phyloP scores from a whole-genome alignment of 2,888 invertebrate genomes.

The Eudemis profundana region DNA sequence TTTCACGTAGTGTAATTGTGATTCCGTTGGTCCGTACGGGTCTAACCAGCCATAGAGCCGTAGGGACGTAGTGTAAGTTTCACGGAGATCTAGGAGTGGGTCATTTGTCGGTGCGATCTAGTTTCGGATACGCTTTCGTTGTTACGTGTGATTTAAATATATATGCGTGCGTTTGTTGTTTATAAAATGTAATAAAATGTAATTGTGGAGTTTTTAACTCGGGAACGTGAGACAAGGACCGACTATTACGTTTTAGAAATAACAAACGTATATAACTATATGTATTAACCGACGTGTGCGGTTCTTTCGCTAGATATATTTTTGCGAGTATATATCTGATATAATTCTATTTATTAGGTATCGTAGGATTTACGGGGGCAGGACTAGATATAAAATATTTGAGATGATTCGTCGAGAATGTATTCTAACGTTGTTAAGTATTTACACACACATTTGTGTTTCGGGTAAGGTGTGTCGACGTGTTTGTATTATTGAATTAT shows the following conservation, averaged over 20 bases:
- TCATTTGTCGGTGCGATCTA: slow-evolving; percentile 41
- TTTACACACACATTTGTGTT: slow-evolving; percentile 71
- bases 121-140: slow-evolving; percentile 75
- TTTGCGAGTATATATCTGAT: slow-evolving; percentile 67
- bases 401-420: slow-evolving; percentile 61
- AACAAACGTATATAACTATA: slow-evolving; percentile 49
- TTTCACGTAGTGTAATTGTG: slow-evolving; percentile 51
- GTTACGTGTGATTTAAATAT: slow-evolving; percentile 77
- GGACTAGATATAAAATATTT: slow-evolving; percentile 59
- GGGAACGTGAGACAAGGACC: not conserved
- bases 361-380: slow-evolving; percentile 58
- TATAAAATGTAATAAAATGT: slow-evolving; percentile 35
- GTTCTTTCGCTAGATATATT: slow-evolving; percentile 71
- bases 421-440: slow-evolving; percentile 77
- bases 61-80: slow-evolving; percentile 62
- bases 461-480: slow-evolving; percentile 62
- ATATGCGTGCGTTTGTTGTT: slow-evolving; percentile 45
- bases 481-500: slow-evolving; percentile 64
- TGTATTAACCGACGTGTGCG: slow-evolving; percentile 65
- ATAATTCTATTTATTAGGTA: slow-evolving; percentile 54
- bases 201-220: slow-evolving; percentile 24
- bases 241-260: slow-evolving; percentile 42
- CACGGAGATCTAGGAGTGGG: slow-evolving; percentile 44
- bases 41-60: slow-evolving; percentile 82
- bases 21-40: slow-evolving; percentile 67